These are phyloP conservation scores for Oreonectes daqikongensis DNA, from an alignment of 2,797 vertebrate species.

Conservation along the genomic window DNA sequence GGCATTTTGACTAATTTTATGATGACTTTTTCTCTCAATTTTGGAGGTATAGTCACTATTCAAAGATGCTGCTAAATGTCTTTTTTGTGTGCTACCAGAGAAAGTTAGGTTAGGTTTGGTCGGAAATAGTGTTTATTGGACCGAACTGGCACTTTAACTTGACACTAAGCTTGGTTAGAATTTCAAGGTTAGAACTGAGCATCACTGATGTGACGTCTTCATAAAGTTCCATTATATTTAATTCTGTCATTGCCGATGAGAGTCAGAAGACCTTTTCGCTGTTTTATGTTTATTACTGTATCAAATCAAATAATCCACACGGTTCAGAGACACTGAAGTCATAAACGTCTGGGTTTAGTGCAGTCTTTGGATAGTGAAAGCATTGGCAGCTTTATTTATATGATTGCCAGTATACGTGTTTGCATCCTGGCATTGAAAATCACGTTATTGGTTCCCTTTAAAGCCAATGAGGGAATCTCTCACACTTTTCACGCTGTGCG, in stretches of 20 bases:
- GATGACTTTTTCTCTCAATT: too few relatives aligned
- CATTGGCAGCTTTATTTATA: constrained; percentile 56
- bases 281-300: background rate
- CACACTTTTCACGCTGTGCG: background rate
- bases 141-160: background rate
- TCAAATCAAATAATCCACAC: constrained; percentile 24
- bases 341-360: constrained; percentile 19
- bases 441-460: constrained; percentile 48
- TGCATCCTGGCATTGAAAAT: constrained; percentile 57
- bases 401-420: constrained; percentile 50
- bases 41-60: background rate
- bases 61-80: background rate
- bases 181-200: background rate
- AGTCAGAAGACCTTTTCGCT: background rate
- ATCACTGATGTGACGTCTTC: background rate
- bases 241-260: background rate
- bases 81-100: background rate
- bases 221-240: background rate
- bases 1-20: too few relatives aligned
- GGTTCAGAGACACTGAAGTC: background rate
- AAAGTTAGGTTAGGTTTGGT: too few relatives aligned
- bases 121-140: too few relatives aligned
- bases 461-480: constrained; percentile 28
- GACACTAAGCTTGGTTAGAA: background rate
- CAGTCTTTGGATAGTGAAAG: constrained; percentile 56